Evolutionary conservation across 1,140 invertebrate species (phyloP).

Genomic region (Asbolus verrucosus): DNA sequence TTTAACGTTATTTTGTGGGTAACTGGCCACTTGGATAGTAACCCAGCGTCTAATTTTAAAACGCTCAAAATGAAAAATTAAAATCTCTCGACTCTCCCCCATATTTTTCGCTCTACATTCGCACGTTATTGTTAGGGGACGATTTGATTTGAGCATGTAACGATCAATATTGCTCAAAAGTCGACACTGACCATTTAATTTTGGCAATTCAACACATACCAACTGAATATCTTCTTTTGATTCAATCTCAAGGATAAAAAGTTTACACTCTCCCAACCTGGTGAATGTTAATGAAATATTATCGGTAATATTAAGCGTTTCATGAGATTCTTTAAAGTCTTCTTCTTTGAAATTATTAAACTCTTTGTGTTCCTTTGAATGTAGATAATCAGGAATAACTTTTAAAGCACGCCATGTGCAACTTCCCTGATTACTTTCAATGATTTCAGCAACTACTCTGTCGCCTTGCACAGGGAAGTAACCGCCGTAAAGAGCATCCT

Average conservation of each 20-base stretch:
- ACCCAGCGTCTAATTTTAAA: slow-evolving; percentile 71
- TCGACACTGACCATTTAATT: slow-evolving; percentile 63
- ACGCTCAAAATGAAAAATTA: slow-evolving; percentile 70
- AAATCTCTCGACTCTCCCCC: slow-evolving; percentile 71
- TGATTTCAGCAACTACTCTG: slow-evolving; percentile 71
- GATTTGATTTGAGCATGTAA: slow-evolving; percentile 60
- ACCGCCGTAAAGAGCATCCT: slow-evolving; percentile 66
- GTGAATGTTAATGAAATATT: slow-evolving; percentile 58
- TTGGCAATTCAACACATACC: slow-evolving; percentile 48
- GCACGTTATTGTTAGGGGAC: slow-evolving; percentile 64
- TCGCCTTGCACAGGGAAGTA: slow-evolving; percentile 70
- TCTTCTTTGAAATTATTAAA: slow-evolving; percentile 28
- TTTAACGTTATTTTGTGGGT: slow-evolving; percentile 12
- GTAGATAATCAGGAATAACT: slow-evolving; percentile 62
- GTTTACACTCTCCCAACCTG: slow-evolving; percentile 62
- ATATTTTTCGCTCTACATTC: slow-evolving; percentile 68
- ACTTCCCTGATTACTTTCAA: slow-evolving; percentile 75
- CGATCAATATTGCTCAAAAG: slow-evolving; percentile 57
- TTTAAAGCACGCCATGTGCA: slow-evolving; percentile 73
- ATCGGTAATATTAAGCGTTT: slow-evolving; percentile 59
- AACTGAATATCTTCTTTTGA: slow-evolving; percentile 52
- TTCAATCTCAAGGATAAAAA: slow-evolving; percentile 58
- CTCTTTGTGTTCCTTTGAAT: slow-evolving; percentile 51
- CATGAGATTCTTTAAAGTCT: slow-evolving; percentile 52
- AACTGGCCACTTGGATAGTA: slow-evolving; percentile 65